Conservation (phyloP, 2,113 vertebrate species). For the Sturnus vulgaris region DNA sequence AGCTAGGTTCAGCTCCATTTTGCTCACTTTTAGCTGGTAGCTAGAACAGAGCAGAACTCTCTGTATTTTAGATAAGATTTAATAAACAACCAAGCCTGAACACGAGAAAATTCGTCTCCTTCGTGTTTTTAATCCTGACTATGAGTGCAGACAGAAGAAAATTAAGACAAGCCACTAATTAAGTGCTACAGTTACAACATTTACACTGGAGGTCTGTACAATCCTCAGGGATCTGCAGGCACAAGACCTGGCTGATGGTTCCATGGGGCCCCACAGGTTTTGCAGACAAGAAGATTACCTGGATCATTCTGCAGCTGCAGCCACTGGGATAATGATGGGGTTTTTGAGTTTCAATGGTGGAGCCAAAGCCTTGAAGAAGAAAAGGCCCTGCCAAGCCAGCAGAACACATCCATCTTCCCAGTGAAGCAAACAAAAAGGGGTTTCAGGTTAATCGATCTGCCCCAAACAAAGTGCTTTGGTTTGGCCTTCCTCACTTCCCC, state of each 20-base stretch:
- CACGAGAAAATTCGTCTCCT: no score
- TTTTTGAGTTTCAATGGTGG: background rate
- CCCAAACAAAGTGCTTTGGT: background rate
- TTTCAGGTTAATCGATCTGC: background rate
- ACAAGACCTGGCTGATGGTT: background rate
- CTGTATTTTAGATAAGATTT: no score
- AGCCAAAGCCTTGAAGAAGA: slow-evolving; percentile 21
- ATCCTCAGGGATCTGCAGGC: background rate
- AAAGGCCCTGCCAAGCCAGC: slow-evolving; percentile 20
- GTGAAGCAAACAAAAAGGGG: background rate
- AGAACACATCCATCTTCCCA: background rate
- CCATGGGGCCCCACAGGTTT: rapidly evolving
- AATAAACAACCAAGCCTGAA: no score
- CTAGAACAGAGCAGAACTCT: no score
- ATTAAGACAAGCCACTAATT: no score
- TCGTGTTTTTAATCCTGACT: no score
- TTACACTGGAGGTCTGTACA: background rate
- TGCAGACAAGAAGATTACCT: background rate
- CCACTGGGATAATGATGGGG: background rate
- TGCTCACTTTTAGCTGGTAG: no score
- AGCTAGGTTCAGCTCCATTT: no score
- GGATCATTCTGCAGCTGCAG: background rate
- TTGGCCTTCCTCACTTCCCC: slow-evolving; percentile 21
- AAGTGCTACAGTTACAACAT: no score
- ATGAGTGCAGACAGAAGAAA: no score